A percentile compares a stretch with the other conserved stretches of the same genome.
Evolutionary conservation across 2,113 vertebrate genomes (phyloP).

Genomic region (Melanerpes formicivorus): DNA sequence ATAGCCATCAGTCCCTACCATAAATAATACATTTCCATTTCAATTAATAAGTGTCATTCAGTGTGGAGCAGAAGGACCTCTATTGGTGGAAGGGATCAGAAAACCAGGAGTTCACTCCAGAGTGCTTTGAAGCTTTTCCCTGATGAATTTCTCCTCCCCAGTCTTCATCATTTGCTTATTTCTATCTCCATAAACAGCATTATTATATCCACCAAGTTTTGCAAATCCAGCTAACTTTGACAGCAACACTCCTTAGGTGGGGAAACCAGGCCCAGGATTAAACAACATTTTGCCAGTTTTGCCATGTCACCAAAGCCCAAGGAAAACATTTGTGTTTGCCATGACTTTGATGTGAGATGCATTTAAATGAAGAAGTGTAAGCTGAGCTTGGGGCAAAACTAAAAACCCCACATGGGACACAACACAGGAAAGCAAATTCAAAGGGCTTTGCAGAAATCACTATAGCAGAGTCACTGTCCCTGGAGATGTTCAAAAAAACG

Average conservation of each 20-base stretch:
- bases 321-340: slow-evolving; percentile 16
- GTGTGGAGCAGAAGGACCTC: slow-evolving; percentile 5
- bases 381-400: slow-evolving; percentile 29
- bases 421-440: slow-evolving; percentile 41
- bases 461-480: neutral
- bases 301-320: neutral
- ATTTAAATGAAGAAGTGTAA: slow-evolving; percentile 23
- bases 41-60: neutral
- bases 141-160: neutral
- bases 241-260: neutral
- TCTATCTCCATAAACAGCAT: neutral
- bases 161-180: neutral
- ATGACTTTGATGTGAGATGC: slow-evolving; percentile 23
- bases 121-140: neutral
- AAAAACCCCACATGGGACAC: slow-evolving; percentile 12
- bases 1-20: neutral
- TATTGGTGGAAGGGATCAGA: neutral
- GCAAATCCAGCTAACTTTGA: neutral
- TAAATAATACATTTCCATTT: slow-evolving; percentile 41
- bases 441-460: slow-evolving; percentile 38
- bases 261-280: neutral
- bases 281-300: neutral
- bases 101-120: neutral
- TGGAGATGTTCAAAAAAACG: too few relatives aligned
- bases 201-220: neutral